A percentile compares a stretch with the other conserved stretches of the same genome.
Conservation (phyloP, 2,113 vertebrate species). For the Micromys minutus region DNA sequence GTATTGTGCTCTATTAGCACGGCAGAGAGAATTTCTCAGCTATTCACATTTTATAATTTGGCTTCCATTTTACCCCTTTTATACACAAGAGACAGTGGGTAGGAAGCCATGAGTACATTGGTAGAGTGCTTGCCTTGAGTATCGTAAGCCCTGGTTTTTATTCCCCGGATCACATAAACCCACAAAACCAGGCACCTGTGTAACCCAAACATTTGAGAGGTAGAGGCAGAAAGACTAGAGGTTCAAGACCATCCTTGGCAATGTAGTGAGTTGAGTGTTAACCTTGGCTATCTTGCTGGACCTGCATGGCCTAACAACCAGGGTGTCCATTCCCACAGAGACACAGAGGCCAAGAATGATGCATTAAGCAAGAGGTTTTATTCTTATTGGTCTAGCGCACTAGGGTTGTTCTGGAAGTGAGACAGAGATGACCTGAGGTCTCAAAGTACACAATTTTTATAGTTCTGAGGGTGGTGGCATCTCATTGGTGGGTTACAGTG, state of each 20-base stretch:
- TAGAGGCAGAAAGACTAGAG: neutral
- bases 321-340: too few relatives aligned
- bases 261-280: too few relatives aligned
- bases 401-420: too few relatives aligned
- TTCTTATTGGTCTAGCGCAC: too few relatives aligned
- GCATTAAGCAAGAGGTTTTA: too few relatives aligned
- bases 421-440: too few relatives aligned
- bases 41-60: neutral
- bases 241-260: neutral
- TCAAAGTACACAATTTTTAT: too few relatives aligned
- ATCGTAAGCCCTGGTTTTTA: neutral
- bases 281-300: neutral
- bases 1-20: neutral
- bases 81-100: neutral
- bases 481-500: too few relatives aligned
- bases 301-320: too few relatives aligned
- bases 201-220: neutral
- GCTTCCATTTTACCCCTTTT: neutral
- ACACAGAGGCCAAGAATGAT: too few relatives aligned
- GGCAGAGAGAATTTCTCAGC: neutral
- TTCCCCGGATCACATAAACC: neutral
- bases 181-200: neutral
- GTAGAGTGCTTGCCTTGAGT: neutral
- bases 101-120: neutral
- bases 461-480: too few relatives aligned